phyloP scores from a whole-genome alignment of 2,113 vertebrate genomes.

The Deroptyus accipitrinus region DNA sequence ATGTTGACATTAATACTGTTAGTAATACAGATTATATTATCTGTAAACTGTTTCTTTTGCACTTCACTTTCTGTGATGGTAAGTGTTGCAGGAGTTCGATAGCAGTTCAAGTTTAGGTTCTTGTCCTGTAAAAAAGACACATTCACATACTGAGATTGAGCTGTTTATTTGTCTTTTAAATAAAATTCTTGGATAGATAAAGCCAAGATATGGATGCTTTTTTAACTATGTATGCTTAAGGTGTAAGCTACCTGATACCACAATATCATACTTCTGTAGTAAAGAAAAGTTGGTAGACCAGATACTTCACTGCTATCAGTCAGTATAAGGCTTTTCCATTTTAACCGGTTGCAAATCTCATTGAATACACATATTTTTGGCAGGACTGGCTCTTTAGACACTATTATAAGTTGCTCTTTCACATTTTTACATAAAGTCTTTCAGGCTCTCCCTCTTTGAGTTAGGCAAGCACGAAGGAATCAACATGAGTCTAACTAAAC shows the following conservation, averaged over 20 bases:
- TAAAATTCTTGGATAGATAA: not conserved
- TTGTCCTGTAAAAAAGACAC: not conserved
- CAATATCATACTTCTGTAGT: not conserved
- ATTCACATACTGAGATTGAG: not conserved
- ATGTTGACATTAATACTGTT: not conserved
- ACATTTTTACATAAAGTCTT: conserved; percentile 10
- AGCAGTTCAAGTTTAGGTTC: not conserved
- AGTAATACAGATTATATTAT: not conserved
- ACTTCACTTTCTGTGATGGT: not conserved
- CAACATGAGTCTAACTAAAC: not conserved
- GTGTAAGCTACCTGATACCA: conserved; percentile 28
- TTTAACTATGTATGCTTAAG: not conserved
- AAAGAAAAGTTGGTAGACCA: not conserved
- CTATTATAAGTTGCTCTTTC: conserved; percentile 25
- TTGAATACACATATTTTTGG: conserved; percentile 19
- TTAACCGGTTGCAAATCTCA: not conserved
- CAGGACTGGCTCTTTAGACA: conserved; percentile 38
- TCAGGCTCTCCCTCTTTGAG: conserved; percentile 38
- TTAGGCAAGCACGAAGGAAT: not conserved
- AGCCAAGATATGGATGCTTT: not conserved
- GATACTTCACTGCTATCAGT: not conserved
- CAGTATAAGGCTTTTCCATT: not conserved
- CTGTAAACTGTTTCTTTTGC: not conserved
- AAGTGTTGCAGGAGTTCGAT: not conserved
- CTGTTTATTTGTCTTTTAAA: not conserved